Percentiles rank a stretch among this genome's conserved stretches.
Evolutionary conservation across 2,888 invertebrate genomes (phyloP).

Genomic region (Eumacrocentrus americanus): DNA sequence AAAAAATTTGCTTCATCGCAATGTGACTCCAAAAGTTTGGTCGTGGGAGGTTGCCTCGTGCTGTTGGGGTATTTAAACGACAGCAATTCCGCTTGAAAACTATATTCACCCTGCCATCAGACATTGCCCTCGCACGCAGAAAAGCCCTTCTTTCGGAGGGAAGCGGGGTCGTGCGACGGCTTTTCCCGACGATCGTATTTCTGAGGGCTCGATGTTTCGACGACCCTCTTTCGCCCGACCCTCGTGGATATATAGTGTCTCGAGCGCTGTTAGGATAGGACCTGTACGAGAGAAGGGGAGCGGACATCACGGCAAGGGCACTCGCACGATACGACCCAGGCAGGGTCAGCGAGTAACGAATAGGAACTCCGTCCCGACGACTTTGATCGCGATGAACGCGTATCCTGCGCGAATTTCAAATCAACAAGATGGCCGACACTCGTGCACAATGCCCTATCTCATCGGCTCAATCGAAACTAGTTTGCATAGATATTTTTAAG

Average conservation of each 20-base stretch:
- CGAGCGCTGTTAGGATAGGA: constrained; percentile 32
- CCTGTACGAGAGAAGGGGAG: constrained; percentile 15
- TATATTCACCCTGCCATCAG: neutral
- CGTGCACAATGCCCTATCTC: neutral
- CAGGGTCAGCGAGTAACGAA: constrained; percentile 27
- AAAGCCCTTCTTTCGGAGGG: neutral
- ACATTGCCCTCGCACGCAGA: neutral
- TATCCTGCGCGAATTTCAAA: neutral
- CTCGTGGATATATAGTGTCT: neutral
- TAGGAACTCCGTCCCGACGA: constrained; percentile 17
- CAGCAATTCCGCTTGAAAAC: too few relatives aligned
- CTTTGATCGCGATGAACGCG: constrained; percentile 15
- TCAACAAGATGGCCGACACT: constrained; percentile 11
- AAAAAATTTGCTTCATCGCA: too few relatives aligned
- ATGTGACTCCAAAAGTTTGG: too few relatives aligned
- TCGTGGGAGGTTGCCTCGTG: too few relatives aligned
- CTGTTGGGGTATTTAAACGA: too few relatives aligned
- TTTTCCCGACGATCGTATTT: neutral
- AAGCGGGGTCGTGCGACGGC: too few relatives aligned
- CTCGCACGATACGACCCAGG: constrained; percentile 24
- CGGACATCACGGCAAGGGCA: constrained; percentile 29
- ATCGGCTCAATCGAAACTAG: neutral
- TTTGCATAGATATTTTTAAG: constrained; percentile 10
- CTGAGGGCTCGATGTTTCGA: neutral
- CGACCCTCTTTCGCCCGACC: neutral